These are phyloP conservation scores for Bimastos eiseni DNA, from an alignment of 2,888 invertebrate genomes.

Conservation along the genomic window DNA sequence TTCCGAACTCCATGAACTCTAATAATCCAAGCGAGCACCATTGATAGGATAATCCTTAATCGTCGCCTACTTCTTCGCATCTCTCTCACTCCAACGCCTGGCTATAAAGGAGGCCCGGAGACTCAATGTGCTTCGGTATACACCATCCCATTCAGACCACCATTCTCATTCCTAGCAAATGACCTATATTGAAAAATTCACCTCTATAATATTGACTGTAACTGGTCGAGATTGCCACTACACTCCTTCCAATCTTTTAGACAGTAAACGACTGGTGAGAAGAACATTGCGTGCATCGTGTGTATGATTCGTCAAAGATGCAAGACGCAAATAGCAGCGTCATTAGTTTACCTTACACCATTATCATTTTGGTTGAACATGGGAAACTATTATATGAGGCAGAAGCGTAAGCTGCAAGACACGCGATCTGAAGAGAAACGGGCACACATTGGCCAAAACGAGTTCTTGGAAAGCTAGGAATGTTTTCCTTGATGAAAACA, in stretches of 20 bases:
- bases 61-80: background rate
- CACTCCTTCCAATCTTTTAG: background rate
- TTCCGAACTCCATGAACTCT: background rate
- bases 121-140: background rate
- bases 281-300: background rate
- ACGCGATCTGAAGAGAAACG: too few species aligned
- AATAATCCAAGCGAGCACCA: background rate
- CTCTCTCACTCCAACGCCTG: background rate
- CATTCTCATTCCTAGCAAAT: background rate
- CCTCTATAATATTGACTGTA: background rate
- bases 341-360: too few species aligned
- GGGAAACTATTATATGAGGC: too few species aligned
- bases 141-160: background rate
- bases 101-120: background rate
- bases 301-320: background rate
- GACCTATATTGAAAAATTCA: background rate
- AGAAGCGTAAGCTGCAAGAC: too few species aligned
- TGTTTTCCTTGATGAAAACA: too few species aligned
- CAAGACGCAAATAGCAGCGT: background rate
- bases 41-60: background rate
- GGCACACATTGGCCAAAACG: too few species aligned
- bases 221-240: background rate
- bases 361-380: too few species aligned
- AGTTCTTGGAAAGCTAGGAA: too few species aligned
- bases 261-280: background rate